Base-by-base conservation (phyloP, 2,797 vertebrate genomes). In the Parauchenoglanis punctatus region DNA sequence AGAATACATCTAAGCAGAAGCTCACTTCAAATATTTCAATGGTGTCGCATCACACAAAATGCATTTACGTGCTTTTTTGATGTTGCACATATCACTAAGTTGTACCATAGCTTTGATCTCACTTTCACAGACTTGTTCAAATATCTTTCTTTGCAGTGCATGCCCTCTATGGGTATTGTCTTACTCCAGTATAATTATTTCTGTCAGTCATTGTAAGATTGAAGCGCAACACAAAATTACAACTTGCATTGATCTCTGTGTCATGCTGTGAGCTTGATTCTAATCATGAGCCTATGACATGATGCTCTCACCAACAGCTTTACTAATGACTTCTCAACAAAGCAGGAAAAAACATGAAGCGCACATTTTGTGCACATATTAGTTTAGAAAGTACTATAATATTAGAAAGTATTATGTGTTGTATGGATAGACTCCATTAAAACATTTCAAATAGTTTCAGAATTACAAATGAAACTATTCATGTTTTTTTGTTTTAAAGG, bases 21-120 rank as follows among this genome's bases (percentile, higher is more conserved):
- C 88, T 85, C 75, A 84, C 87, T 90, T 91, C n/a, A 80, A 77
- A 87, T 65, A 86, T 89, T 88, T 82, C 70, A 78, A 25, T 68
- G 28, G 61, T 78, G 56, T 89, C 88, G 49, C 90, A 88, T 88
- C 85, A 88, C 80, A 77, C 61, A 67, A 56, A 35, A 85, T 25
- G 86, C 87, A 88, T 89, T 86, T 90, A 89, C 81, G 70, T 76
- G 86, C 86, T 86, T 90, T 93, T 90, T 91, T 85, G 90, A 91
- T 92, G 91, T 92, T 61, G 82, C 72, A 82, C 84, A 89, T 88
- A 87, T 90, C 91, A 90, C 83, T 91, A 89, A 83, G 87, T 56
- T 81, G 73, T 65, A 86, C 85, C 78, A 25, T 18, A 75, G 86
- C 93, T 94, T 94, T 94, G 91, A 94, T 94, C 93, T 92, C 90